Conservation (phyloP, 2,797 vertebrate genomes). For the Phalanger gymnotis region DNA sequence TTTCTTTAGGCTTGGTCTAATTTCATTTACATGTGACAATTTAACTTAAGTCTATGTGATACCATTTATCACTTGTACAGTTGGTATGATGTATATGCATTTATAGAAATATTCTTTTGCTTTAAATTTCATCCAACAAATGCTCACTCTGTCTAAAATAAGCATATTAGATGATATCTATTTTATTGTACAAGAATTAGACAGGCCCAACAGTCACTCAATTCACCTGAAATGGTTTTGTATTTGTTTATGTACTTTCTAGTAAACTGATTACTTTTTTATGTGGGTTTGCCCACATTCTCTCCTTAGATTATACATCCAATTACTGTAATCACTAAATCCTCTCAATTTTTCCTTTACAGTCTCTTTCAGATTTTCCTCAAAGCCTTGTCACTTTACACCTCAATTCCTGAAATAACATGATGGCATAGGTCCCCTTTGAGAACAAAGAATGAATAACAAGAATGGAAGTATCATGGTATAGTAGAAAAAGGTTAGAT, state of each 20-base stretch:
- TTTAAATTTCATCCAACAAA: conserved; percentile 43
- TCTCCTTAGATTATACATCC: conserved; percentile 16
- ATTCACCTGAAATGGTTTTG: neutral
- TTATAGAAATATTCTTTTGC: conserved; percentile 12
- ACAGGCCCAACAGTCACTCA: neutral
- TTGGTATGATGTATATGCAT: neutral
- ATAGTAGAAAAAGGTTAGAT: neutral
- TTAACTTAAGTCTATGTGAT: neutral
- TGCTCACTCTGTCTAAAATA: conserved; percentile 1
- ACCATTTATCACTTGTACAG: neutral
- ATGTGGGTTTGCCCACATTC: neutral
- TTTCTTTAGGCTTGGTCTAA: neutral
- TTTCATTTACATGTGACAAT: conserved; percentile 27
- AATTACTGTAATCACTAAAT: neutral
- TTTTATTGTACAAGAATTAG: conserved; percentile 1
- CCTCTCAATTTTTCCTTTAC: neutral
- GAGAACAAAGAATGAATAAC: neutral
- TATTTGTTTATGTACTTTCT: neutral
- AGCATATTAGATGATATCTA: neutral
- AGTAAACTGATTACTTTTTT: neutral
- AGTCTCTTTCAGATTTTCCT: neutral
- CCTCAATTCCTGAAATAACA: neutral
- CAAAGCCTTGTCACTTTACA: neutral
- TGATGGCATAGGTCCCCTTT: neutral
- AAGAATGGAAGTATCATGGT: neutral